Evolutionary conservation across 2,888 invertebrate genomes (phyloP).

Genomic region (Heliconius aoede): DNA sequence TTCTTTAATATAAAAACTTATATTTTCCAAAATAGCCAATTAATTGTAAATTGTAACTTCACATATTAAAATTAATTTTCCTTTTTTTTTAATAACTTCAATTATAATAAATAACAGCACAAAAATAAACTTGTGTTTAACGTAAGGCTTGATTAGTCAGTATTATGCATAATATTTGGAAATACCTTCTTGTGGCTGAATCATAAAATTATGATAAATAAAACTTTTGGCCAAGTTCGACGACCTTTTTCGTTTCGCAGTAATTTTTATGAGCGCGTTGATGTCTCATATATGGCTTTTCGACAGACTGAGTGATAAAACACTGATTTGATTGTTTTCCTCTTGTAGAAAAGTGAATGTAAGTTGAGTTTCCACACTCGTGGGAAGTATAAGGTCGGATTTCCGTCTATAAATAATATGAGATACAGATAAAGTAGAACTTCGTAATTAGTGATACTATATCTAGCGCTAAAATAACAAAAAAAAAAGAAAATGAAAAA

Average conservation of each 20-base stretch:
- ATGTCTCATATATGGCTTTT: conserved; percentile 34
- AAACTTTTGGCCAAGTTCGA: not conserved
- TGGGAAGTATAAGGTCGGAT: no score
- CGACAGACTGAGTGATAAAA: not conserved
- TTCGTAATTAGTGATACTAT: no score
- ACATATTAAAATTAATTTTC: not conserved
- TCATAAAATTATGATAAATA: conserved; percentile 3
- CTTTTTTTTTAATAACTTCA: not conserved
- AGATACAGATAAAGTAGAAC: no score
- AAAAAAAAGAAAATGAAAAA: no score
- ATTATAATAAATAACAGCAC: not conserved
- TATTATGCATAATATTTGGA: conserved; percentile 8
- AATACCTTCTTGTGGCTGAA: conserved; percentile 14
- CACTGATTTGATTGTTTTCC: no score
- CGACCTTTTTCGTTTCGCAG: not conserved
- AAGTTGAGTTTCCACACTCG: no score
- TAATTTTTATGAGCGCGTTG: conserved; percentile 25
- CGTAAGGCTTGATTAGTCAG: conserved; percentile 11
- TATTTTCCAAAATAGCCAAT: not conserved
- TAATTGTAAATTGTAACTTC: not conserved
- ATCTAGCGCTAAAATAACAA: no score
- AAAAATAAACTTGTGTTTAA: not conserved
- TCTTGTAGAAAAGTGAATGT: no score
- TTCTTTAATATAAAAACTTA: not conserved
- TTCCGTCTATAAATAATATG: no score